Conservation (phyloP, 1,140 invertebrate genomes). For the Pseudomyrmex concolor region DNA sequence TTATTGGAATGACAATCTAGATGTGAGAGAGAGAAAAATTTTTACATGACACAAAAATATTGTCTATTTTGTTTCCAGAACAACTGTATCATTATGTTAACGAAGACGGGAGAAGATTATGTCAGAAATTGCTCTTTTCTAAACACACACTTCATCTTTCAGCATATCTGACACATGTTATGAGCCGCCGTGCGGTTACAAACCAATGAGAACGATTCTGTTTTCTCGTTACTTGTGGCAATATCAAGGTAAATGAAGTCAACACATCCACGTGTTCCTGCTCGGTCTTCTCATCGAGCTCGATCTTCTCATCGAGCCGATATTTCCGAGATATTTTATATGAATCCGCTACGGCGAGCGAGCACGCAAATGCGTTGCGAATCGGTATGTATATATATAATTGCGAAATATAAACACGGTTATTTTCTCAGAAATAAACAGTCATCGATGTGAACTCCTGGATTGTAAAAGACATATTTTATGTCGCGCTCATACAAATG, state of each 20-base stretch:
- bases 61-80: not conserved
- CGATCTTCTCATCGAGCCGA: conserved; percentile 28
- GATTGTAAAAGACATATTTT: conserved; percentile 13
- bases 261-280: conserved; percentile 39
- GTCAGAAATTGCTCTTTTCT: conserved; percentile 35
- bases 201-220: conserved; percentile 52
- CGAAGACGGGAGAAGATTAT: conserved; percentile 35
- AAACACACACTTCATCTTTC: conserved; percentile 26
- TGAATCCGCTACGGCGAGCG: conserved; percentile 29
- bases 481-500: not conserved
- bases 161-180: conserved; percentile 12
- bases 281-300: conserved; percentile 26
- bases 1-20: not conserved
- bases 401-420: conserved; percentile 34
- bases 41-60: conserved; percentile 28
- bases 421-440: conserved; percentile 37
- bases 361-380: conserved; percentile 25
- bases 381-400: conserved; percentile 20
- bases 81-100: conserved; percentile 31
- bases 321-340: conserved; percentile 40
- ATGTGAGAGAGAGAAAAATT: too few species aligned
- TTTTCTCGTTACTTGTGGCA: conserved; percentile 32
- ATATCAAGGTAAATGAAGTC: conserved; percentile 60
- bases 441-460: not conserved
- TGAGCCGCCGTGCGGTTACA: conserved; percentile 19